Conservation (phyloP, 2,113 vertebrate species). For the Aegotheles bennettii region DNA sequence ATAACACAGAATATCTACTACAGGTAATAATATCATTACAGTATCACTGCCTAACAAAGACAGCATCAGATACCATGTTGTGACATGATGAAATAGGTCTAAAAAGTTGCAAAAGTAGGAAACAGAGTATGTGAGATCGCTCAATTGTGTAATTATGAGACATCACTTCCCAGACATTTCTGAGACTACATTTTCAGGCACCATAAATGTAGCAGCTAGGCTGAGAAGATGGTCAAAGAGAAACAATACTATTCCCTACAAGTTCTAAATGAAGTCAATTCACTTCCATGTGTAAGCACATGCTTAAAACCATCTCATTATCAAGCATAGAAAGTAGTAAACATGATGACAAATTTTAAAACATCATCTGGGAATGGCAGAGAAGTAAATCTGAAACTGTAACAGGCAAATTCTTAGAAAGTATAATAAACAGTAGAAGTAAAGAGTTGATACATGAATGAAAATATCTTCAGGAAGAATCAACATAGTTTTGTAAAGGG, state of each 20-base stretch:
- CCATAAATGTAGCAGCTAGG: not conserved
- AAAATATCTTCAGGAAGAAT: not conserved
- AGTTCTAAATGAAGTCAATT: not conserved
- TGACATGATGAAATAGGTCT: not conserved
- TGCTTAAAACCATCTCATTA: not conserved
- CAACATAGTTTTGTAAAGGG: not conserved
- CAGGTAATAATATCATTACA: not conserved
- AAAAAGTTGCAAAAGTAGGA: not conserved
- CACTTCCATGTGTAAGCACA: not conserved
- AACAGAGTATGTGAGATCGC: not conserved
- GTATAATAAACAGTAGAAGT: not conserved
- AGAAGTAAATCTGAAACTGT: not conserved
- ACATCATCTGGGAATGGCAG: not conserved
- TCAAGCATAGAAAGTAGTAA: not conserved
- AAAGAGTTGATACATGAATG: not conserved
- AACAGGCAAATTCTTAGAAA: not conserved
- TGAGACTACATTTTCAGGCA: not conserved
- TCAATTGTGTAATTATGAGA: not conserved
- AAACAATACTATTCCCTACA: not conserved
- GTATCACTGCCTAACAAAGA: not conserved
- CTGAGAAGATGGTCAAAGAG: not conserved
- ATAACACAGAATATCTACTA: not conserved
- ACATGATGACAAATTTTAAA: not conserved
- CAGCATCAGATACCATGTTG: not conserved
- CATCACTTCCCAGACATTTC: not conserved